Evolutionary conservation across 64 coral and sea anemone species (phyloP).

Genomic region (Astreopora myriophthalma): DNA sequence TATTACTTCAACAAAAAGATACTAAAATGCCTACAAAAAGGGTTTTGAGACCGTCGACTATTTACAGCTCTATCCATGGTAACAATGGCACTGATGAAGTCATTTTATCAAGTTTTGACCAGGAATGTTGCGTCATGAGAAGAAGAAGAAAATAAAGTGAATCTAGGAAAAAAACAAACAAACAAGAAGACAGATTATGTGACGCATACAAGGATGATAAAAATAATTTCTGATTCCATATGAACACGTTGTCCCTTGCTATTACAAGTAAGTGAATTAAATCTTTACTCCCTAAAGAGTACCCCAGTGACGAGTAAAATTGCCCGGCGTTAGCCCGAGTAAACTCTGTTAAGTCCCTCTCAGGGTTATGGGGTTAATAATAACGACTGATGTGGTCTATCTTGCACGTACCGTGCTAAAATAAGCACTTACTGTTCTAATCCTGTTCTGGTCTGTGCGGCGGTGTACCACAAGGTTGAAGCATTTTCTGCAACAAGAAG

Average conservation of each 20-base stretch:
- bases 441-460: constrained; percentile 90
- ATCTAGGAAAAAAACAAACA: neutral
- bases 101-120: neutral
- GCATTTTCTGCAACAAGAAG: constrained; percentile 85
- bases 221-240: too few species aligned
- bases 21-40: neutral
- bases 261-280: too few species aligned
- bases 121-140: neutral
- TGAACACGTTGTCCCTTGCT: too few species aligned
- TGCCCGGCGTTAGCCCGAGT: too few species aligned
- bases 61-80: neutral
- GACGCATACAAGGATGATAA: neutral
- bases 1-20: neutral
- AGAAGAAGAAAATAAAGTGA: neutral
- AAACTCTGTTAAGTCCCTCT: too few species aligned
- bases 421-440: neutral
- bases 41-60: neutral
- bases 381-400: too few species aligned
- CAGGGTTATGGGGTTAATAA: too few species aligned
- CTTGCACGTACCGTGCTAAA: neutral
- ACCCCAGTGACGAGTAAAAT: too few species aligned
- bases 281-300: too few species aligned
- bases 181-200: neutral
- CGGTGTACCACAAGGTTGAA: constrained; percentile 94
- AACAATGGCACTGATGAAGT: neutral